Percentiles rank a stretch among this genome's conserved stretches.
Conservation (phyloP, 2,113 vertebrate genomes). For the Ochotona curzoniae region DNA sequence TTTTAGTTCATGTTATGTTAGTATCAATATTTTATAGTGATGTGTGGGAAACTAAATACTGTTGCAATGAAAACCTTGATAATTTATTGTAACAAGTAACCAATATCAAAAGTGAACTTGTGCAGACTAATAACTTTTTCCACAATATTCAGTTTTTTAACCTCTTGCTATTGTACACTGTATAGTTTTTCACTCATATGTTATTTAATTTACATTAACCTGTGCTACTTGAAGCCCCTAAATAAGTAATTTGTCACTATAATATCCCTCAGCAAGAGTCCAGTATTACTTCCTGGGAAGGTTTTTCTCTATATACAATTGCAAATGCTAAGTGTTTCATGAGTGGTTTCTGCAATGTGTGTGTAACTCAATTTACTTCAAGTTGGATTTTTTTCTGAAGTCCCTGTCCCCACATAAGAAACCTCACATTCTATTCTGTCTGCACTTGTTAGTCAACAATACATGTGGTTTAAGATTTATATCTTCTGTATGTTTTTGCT, state of each 20-base stretch:
- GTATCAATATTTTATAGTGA: constrained; percentile 75
- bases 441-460: constrained; percentile 72
- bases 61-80: constrained; percentile 79
- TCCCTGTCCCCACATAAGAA: constrained; percentile 51
- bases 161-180: constrained; percentile 81
- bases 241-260: constrained; percentile 50
- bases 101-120: constrained; percentile 79
- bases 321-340: constrained; percentile 78
- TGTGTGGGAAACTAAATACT: constrained; percentile 73
- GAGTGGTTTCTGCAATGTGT: constrained; percentile 60
- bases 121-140: constrained; percentile 88
- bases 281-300: constrained; percentile 57
- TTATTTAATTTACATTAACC: constrained; percentile 76
- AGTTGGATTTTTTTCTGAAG: constrained; percentile 71
- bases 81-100: constrained; percentile 82
- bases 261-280: constrained; percentile 57
- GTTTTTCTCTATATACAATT: constrained; percentile 77
- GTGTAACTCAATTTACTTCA: constrained; percentile 73
- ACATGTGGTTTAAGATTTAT: constrained; percentile 72
- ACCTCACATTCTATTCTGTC: constrained; percentile 74
- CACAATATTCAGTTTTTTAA: constrained; percentile 85
- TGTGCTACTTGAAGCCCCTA: constrained; percentile 57
- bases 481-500: constrained; percentile 75
- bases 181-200: constrained; percentile 78
- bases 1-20: constrained; percentile 80